Evolutionary conservation across 2,888 invertebrate species (phyloP), one percentile per base, ranked within the genome.

Genomic region (Drosophila austrosaltans): DNA sequence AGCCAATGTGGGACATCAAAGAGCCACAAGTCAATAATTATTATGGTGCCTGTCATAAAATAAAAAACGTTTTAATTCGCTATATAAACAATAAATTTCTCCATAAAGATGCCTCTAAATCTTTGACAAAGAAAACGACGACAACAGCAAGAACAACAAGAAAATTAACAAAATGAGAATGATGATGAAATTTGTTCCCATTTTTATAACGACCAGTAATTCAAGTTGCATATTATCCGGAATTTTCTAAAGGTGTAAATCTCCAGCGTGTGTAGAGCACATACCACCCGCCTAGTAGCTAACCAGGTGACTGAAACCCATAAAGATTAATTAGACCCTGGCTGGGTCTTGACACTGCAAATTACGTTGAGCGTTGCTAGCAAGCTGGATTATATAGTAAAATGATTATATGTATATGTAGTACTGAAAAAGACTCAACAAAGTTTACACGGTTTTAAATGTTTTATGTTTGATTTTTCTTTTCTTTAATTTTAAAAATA

Each of bases 401-500:
- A 8, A 8, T 36, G 30, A 30, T 30, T 30, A 30, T 30, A 28
- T 0, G 2, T 4, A 28, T 3, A 28, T 4, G 3, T 36, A 8
- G 36, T 8, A 36, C 7, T 32, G 7, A 36, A 3, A 10, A 48
- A 48, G 3, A 22, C 8, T 6, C 30, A 30, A 48, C 4, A 48
- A 25, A 48, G 3, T 3, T 25, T 1, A 3, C 0, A 3, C 0
- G 12, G 8, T 48, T 48, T 25, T 28, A 48, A 10, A 10, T 62
- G 40, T n/a, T 48, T 2, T 54, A 78, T 69, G 60, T 53, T 61
- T 67, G 66, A 69, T 65, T 64, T 77, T 78, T 86, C 72, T 69
- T 66, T 87, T 77, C 79, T 81, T 78, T 69, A 79, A 89, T 83
- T 76, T 83, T 87, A 89, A 83, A 89, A 89, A 83, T 83, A 83